Evolutionary conservation across 1,140 invertebrate species (phyloP).

Genomic region (Acyrthosiphon pisum): DNA sequence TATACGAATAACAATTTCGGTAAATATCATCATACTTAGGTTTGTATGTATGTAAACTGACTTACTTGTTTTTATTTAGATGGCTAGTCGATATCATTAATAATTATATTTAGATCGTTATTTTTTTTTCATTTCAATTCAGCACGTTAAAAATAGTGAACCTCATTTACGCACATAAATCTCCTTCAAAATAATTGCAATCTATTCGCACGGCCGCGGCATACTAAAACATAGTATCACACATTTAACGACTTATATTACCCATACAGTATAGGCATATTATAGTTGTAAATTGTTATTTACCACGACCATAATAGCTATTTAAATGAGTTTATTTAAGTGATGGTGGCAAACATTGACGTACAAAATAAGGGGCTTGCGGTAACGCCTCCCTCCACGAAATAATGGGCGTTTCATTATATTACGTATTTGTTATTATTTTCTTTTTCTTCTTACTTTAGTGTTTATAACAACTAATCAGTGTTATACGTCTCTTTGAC

Average conservation of each 20-base stretch:
- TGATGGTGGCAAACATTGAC: not conserved
- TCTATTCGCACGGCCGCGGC: not conserved
- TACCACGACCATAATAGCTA: not conserved
- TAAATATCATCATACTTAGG: too few species aligned
- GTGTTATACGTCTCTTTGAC: too few species aligned
- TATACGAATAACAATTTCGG: too few species aligned
- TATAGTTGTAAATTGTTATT: not conserved
- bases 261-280: not conserved
- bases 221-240: not conserved
- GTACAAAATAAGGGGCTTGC: not conserved
- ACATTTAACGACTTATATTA: not conserved
- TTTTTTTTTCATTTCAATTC: not conserved
- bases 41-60: too few species aligned
- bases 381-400: not conserved
- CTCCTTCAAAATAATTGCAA: not conserved
- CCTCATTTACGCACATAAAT: not conserved
- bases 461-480: not conserved
- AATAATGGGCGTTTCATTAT: not conserved
- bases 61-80: too few species aligned
- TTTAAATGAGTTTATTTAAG: not conserved
- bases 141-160: not conserved
- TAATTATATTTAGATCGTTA: not conserved
- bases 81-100: too few species aligned
- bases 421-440: too few species aligned
- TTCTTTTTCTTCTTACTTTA: not conserved